Percentiles rank a stretch among this genome's conserved stretches.
Conservation (phyloP, 2,113 vertebrate species). For the Platycercus adscitus region DNA sequence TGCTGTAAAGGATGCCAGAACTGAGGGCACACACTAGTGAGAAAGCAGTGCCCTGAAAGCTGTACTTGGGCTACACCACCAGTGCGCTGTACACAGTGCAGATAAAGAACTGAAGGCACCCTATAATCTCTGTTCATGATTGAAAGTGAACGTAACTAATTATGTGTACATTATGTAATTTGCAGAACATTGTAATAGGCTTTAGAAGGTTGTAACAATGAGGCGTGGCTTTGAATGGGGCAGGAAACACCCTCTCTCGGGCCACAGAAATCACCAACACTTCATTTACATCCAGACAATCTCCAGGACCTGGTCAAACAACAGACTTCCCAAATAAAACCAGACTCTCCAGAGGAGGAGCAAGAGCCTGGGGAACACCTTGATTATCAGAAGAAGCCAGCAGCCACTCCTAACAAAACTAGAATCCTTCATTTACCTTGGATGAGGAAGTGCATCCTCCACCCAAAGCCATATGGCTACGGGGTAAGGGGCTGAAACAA, state of each 20-base stretch:
- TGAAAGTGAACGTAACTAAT: background rate
- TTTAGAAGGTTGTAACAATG: background rate
- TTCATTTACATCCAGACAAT: background rate
- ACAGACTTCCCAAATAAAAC: background rate
- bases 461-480: background rate
- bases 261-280: background rate
- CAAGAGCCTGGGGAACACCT: background rate
- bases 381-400: background rate
- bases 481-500: accelerated
- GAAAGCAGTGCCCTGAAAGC: accelerated
- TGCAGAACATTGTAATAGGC: background rate
- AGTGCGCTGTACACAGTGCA: accelerated
- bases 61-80: accelerated
- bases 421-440: accelerated
- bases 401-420: background rate
- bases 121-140: accelerated
- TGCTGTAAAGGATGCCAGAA: background rate
- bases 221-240: accelerated
- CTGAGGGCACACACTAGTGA: accelerated
- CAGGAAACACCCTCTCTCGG: background rate
- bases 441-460: accelerated
- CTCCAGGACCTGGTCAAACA: background rate
- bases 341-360: background rate
- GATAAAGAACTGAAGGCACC: background rate
- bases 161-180: accelerated